Conservation (phyloP, 2,888 invertebrate species). For the Cremastinae sp. region DNA sequence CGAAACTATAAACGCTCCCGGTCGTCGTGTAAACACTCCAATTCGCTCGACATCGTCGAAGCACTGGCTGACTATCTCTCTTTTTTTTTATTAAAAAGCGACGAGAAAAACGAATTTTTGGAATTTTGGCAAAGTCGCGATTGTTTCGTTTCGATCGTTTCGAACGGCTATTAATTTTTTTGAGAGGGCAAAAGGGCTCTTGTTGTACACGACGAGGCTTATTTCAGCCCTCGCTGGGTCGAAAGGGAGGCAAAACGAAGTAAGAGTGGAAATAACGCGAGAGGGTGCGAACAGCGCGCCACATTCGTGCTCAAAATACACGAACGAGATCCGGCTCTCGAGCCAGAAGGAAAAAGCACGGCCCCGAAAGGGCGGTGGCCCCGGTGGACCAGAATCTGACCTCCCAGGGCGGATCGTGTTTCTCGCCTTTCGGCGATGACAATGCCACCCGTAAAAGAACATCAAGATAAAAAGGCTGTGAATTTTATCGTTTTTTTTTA, state of each 20-base stretch:
- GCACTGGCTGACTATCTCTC: not conserved
- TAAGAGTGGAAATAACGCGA: slow-evolving; percentile 2
- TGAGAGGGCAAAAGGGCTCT: slow-evolving; percentile 44
- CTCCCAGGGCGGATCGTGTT: slow-evolving; percentile 74
- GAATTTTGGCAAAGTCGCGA: not conserved
- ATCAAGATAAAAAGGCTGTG: slow-evolving; percentile 43
- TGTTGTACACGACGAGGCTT: slow-evolving; percentile 53
- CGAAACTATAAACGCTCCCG: too few species aligned
- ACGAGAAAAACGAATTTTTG: not conserved
- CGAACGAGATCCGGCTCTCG: slow-evolving; percentile 31
- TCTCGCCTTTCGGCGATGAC: slow-evolving; percentile 71
- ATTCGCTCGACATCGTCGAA: too few species aligned
- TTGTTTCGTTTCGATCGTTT: slow-evolving; percentile 24
- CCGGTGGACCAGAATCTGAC: slow-evolving; percentile 76
- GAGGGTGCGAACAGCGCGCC: slow-evolving; percentile 47
- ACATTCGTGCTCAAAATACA: slow-evolving; percentile 24
- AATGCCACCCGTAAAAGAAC: slow-evolving; percentile 53
- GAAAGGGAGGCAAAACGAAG: slow-evolving; percentile 59
- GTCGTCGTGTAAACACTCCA: too few species aligned
- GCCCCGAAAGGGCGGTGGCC: slow-evolving; percentile 63
- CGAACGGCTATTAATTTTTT: slow-evolving; percentile 36
- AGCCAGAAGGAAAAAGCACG: slow-evolving; percentile 60
- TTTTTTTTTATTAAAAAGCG: not conserved
- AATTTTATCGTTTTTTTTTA: slow-evolving; percentile 29
- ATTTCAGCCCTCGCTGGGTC: slow-evolving; percentile 44